Evolutionary conservation across 2,797 vertebrate genomes (phyloP).

Genomic region (Tiaroga cobitis): DNA sequence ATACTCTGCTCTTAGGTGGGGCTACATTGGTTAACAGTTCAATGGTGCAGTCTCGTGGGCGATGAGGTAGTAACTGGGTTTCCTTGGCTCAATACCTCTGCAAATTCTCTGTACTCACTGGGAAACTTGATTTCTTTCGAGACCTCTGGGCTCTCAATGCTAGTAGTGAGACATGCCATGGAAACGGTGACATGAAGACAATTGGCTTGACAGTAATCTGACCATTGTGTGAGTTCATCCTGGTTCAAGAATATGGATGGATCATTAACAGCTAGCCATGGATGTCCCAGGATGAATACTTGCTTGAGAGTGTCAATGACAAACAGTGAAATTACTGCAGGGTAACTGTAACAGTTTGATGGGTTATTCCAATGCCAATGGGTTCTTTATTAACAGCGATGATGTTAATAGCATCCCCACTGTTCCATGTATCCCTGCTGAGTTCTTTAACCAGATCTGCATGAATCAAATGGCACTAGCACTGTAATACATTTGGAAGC

Average conservation of each 20-base stretch:
- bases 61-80: neutral
- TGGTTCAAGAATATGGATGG: neutral
- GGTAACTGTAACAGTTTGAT: neutral
- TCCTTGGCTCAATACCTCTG: neutral
- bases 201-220: neutral
- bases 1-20: neutral
- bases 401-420: neutral
- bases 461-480: neutral
- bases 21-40: neutral
- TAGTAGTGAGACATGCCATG: neutral
- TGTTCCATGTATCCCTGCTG: too few relatives aligned
- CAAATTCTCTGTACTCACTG: neutral
- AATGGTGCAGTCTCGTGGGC: neutral
- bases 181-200: neutral
- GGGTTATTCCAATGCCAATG: neutral
- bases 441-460: neutral
- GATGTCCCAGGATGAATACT: neutral
- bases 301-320: neutral
- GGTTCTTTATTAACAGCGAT: neutral
- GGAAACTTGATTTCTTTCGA: neutral
- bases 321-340: neutral
- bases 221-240: neutral
- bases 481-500: neutral
- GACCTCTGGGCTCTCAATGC: neutral
- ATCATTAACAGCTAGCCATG: neutral